Base-by-base conservation (phyloP, 1,140 invertebrate species). In the Trinorchestia longiramus region DNA sequence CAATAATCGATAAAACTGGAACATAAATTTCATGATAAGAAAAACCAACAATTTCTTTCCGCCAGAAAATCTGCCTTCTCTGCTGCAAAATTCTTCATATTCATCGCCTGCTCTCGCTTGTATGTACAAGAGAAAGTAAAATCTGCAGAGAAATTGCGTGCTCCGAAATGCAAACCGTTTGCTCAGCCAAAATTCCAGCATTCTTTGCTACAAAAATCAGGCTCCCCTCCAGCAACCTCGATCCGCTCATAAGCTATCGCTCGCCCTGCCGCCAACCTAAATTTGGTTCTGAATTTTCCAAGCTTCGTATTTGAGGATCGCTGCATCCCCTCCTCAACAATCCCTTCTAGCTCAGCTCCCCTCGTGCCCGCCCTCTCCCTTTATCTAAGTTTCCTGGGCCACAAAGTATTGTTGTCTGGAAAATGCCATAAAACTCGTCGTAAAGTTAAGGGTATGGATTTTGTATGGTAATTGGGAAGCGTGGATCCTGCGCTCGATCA, bases 381-480 rank as follows among this genome's bases (percentile, higher is more conserved):
- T 94, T 94, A 94, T 94, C 92, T 94, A 94, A 94, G 92, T 94
- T 94, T 43, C 43, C 43, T 47, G 92, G 92, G 43, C 92, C 92
- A 94, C 92, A 94, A 94, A 94, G 92, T 94, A 94, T 94, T 94
- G 92, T 94, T 94, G 92, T 94, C 92, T 94, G 44, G 43, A 45
- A 94, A 94, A 94, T 94, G 92, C 92, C 92, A 94, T 94, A 94
- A 94, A 94, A 94, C 92, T 94, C 92, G 92, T 94, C 92, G 92
- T 94, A 94, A 94, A 94, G 92, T 94, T 94, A 94, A 94, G 92
- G 92, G 92, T 94, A 94, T 94, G 92, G 92, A 94, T 94, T 94
- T 47, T 94, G 44, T 94, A 94, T 94, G 92, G 92, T 94, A 94
- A 94, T 94, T 94, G 92, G 92, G 44, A n/a, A 11, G 92, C 43